phyloP scores from a whole-genome alignment of 1,140 invertebrate species.

The Mercenaria mercenaria region DNA sequence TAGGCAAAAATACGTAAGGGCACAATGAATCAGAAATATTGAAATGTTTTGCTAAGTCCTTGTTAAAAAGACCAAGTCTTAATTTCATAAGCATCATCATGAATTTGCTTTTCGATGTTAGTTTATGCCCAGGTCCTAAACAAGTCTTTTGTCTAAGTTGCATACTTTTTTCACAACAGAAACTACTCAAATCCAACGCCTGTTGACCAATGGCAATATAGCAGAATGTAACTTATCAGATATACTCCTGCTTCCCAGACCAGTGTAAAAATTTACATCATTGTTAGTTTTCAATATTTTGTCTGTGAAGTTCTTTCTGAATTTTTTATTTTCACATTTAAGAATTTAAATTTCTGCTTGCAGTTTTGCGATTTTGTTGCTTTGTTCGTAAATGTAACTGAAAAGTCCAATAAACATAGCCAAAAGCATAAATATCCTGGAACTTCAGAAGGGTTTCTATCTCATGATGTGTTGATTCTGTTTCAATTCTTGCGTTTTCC shows the following conservation, averaged over 20 bases:
- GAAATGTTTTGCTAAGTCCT: conserved; percentile 49
- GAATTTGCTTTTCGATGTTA: conserved; percentile 51
- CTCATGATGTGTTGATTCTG: background rate
- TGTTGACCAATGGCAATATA: background rate
- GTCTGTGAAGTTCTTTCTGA: background rate
- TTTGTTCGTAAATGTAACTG: background rate
- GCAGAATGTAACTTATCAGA: too few relatives aligned
- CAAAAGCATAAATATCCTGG: background rate
- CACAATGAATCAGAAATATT: conserved; percentile 46
- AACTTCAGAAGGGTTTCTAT: background rate
- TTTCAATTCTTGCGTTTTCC: too few relatives aligned
- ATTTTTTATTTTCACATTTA: background rate
- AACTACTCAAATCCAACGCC: conserved; percentile 24
- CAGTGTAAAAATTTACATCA: conserved; percentile 8
- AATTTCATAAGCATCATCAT: conserved; percentile 49
- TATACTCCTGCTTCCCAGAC: too few relatives aligned
- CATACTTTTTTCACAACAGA: background rate
- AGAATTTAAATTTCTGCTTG: background rate
- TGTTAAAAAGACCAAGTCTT: conserved; percentile 44
- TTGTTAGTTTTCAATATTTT: background rate
- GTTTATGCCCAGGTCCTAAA: conserved; percentile 17
- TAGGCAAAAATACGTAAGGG: conserved; percentile 39
- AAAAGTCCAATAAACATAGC: background rate
- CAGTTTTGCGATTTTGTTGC: background rate
- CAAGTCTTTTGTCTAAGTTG: background rate